Evolutionary conservation across 1,140 invertebrate genomes (phyloP).

Genomic region (Eumeta japonica): DNA sequence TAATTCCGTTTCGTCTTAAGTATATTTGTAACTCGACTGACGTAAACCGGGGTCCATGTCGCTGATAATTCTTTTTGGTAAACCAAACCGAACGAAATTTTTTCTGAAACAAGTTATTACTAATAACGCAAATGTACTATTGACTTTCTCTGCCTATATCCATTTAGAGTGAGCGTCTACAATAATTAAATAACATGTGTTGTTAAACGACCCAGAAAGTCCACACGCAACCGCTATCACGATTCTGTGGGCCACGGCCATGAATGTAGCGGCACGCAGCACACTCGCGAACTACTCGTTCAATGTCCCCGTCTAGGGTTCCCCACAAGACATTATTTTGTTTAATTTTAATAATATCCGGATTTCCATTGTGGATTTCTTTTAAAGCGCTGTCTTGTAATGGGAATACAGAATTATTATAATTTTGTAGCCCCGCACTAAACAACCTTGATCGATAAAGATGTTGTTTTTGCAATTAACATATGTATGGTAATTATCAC

Average conservation of each 20-base stretch:
- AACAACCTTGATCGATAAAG: constrained; percentile 14
- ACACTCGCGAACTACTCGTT: constrained; percentile 30
- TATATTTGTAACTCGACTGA: constrained; percentile 5
- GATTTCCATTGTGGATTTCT: constrained; percentile 26
- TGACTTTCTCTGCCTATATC: constrained; percentile 25
- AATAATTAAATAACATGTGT: constrained; percentile 36
- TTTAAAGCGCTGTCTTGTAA: constrained; percentile 16
- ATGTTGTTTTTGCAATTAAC: constrained; percentile 12
- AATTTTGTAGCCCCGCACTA: constrained; percentile 23
- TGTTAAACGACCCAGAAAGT: constrained; percentile 45
- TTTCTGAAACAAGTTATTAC: constrained; percentile 15
- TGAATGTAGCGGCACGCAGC: constrained; percentile 16
- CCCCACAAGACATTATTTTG: constrained; percentile 50
- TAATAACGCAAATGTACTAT: constrained; percentile 2
- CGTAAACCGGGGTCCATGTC: constrained; percentile 25
- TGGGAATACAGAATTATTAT: constrained; percentile 18
- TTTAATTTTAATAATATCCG: constrained; percentile 26
- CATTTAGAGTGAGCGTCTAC: constrained; percentile 44
- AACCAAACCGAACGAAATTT: constrained; percentile 21
- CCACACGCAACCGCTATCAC: constrained; percentile 48
- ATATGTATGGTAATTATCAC: constrained; percentile 5
- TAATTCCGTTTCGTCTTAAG: constrained; percentile 8
- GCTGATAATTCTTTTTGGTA: constrained; percentile 26
- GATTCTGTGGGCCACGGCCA: constrained; percentile 18
- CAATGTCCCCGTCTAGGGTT: constrained; percentile 45